Evolutionary conservation across 2,888 invertebrate genomes (phyloP), one percentile per base, ranked within the genome.

Genomic region (Stenodema calcarata): DNA sequence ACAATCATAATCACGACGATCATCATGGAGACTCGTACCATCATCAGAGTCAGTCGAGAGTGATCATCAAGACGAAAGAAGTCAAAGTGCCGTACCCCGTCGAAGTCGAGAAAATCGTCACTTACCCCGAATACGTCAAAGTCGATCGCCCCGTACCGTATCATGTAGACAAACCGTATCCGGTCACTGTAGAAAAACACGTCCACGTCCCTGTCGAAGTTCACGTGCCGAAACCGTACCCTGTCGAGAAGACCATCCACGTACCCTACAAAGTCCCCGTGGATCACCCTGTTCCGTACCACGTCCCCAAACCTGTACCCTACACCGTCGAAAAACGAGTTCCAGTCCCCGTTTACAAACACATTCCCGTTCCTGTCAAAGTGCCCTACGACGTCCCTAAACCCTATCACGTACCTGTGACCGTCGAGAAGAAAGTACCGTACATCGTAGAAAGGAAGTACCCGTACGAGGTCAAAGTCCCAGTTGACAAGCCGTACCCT

Each of bases 271-370:
- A 95, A 92, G 95, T 95, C 78, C 94, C 92, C 88, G 95, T 95
- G 84, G 89, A 89, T 44, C 89, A 89, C 79, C 90, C 90, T 2
- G 88, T 89, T 44, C 89, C 90, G 16, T 95, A 96, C 9, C 94
- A 95, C 89, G 94, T 96, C 44, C 95, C 96, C 41, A 94, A 95
- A 88, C 95, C 96, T 6, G 94, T 94, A 90, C 96, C 96, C 94
- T 93, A 95, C 0, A 94, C 93, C 83, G 94, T 96, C 0, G 95
- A 95, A 89, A 95, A 95, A 90, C 95, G 95, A 89, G 89, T 89
- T 4, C 90, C 90, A 18, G 90, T 90, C 75, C 90, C 90, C 9
- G 89, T 90, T 2, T 89, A 89, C 83, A 90, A 90, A 75, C 89
- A 88, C 69, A 89, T 90, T 42, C 95, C 94, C 42, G 93, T 94